Conservation (phyloP, 2,888 invertebrate genomes). For the Oscheius sp. region DNA sequence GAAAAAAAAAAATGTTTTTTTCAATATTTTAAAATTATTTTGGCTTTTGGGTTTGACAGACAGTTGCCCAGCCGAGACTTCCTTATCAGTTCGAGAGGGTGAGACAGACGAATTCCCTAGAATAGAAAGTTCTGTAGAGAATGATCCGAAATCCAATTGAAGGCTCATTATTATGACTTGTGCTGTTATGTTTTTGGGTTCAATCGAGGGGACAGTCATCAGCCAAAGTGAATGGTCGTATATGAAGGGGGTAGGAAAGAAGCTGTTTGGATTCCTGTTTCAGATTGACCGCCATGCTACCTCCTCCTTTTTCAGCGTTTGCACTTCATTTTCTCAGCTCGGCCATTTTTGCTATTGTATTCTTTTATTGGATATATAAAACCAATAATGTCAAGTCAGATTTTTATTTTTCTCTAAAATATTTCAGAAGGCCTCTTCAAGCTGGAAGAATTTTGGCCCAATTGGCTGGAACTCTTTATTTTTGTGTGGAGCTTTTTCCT, state of each 20-base stretch:
- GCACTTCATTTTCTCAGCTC: background rate
- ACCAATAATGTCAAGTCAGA: background rate
- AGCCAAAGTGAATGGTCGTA: conserved; percentile 2
- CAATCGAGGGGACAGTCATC: conserved; percentile 10
- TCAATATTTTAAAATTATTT: no score
- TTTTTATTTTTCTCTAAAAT: background rate
- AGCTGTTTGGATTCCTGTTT: background rate
- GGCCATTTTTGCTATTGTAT: conserved; percentile 6
- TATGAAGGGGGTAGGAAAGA: background rate
- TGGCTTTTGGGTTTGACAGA: no score
- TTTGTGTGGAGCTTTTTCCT: conserved; percentile 12
- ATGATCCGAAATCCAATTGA: conserved; percentile 10
- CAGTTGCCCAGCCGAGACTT: no score
- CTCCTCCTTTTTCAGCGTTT: background rate
- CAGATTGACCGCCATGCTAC: conserved; percentile 11
- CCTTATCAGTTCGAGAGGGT: no score
- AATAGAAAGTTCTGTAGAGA: background rate
- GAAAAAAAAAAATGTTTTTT: no score
- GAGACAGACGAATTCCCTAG: no score
- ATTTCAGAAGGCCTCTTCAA: background rate
- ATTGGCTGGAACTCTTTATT: background rate
- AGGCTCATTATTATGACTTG: conserved; percentile 1
- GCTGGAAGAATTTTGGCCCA: background rate
- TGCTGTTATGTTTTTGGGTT: conserved; percentile 2
- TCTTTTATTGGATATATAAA: background rate